Conservation (phyloP, 2,113 vertebrate species). For the Paracanthobrama guichenoti region DNA sequence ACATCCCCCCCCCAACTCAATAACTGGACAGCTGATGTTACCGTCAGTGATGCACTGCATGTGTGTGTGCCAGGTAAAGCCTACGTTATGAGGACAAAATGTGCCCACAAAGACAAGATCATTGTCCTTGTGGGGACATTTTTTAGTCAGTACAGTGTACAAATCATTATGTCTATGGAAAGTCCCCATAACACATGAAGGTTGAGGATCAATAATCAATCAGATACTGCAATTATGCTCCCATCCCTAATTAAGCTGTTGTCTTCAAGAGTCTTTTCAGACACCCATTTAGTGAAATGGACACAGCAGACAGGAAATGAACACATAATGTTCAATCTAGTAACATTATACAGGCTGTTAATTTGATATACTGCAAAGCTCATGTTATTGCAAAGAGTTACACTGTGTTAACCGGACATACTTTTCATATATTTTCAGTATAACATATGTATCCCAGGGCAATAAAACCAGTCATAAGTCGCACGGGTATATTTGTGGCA, state of each 20-base stretch:
- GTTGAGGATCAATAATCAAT: conserved; percentile 47
- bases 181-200: no score
- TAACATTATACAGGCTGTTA: conserved; percentile 46
- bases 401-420: not conserved
- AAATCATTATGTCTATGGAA: no score
- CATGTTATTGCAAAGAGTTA: not conserved
- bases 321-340: conserved; percentile 51
- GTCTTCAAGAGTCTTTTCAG: conserved; percentile 55
- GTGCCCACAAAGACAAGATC: no score
- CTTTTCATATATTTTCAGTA: not conserved
- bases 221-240: conserved; percentile 56
- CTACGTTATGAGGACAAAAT: no score
- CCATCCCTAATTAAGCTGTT: conserved; percentile 62
- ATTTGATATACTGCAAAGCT: not conserved
- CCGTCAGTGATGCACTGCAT: not conserved
- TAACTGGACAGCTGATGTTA: not conserved
- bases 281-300: conserved; percentile 55
- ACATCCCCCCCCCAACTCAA: conserved; percentile 16
- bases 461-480: no score
- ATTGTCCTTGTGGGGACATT: no score
- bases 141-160: no score
- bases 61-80: no score
- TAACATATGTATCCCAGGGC: not conserved
- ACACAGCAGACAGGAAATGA: conserved; percentile 37
- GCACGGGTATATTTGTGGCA: no score